Evolutionary conservation across 1,140 invertebrate genomes (phyloP), one percentile per base, ranked within the genome.

Genomic region (Mesaphorura yosii): DNA sequence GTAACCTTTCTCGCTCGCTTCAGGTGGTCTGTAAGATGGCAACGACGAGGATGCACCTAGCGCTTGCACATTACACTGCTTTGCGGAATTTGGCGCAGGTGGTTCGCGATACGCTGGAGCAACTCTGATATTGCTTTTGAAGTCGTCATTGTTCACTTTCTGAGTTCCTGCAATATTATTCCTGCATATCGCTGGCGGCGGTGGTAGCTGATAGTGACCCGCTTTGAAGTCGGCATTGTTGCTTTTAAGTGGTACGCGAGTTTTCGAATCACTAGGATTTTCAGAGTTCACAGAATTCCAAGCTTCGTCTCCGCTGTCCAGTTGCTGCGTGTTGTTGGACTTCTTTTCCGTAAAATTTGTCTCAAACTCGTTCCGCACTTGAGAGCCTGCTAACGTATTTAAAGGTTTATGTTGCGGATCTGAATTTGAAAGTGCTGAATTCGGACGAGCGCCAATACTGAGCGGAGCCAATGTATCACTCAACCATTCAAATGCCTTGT

Each of bases 401-500:
- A 20, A 46, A 37, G 20, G 20, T 50, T 27, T 20, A 39, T 26
- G 20, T 46, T 26, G 34, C 26, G 19, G 7, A 17, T 19, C 26
- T 52, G 39, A 20, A 37, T 38, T 10, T 31, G 22, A 40, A 51
- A 46, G 15, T 53, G 25, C 14, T 51, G 22, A 19, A 47, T 26
- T 50, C 31, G 44, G 29, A 26, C 25, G 25, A 34, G 48, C 55
- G 19, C 59, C 52, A 47, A 59, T 51, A 37, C 52, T 55, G 4
- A 59, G 29, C 17, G 58, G 47, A 15, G 52, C 62, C 20, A 66
- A 41, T 2, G 60, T 62, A 17, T 58, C 51, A 41, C 57, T 57
- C 3, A 67, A 31, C 66, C 66, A 67, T 15, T 48, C 52, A 56
- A 66, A 67, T 31, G 66, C 66, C 57, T 63, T 57, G 26, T 62